Conservation (phyloP, 2,797 vertebrate species). For the Semaprochilodus insignis region DNA sequence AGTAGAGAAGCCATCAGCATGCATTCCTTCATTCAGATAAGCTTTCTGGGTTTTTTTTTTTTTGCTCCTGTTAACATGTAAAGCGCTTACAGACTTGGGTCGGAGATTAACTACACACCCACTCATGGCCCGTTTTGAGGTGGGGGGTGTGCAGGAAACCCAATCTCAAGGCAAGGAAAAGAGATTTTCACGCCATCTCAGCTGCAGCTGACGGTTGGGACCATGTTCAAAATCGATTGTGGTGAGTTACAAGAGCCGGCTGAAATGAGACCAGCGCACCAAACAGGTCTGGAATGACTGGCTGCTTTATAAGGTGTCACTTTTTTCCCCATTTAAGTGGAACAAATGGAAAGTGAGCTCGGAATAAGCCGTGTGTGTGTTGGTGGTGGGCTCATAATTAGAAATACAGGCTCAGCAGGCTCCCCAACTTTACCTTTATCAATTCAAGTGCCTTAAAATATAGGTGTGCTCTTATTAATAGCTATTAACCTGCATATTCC, state of each 20-base stretch:
- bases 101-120: constrained; percentile 50
- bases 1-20: constrained; percentile 12
- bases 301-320: constrained; percentile 64
- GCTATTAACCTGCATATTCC: no score
- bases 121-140: constrained; percentile 30
- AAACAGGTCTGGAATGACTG: constrained; percentile 69
- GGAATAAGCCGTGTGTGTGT: constrained; percentile 61
- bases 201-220: constrained; percentile 63
- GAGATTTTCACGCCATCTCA: constrained; percentile 65
- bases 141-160: constrained; percentile 57
- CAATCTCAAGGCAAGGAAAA: constrained; percentile 59
- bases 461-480: no score
- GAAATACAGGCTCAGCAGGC: constrained; percentile 60
- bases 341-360: constrained; percentile 43
- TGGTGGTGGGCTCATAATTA: constrained; percentile 63
- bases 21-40: constrained; percentile 2
- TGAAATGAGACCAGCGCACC: constrained; percentile 63
- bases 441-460: no score
- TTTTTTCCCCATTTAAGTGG: constrained; percentile 52
- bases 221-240: constrained; percentile 66
- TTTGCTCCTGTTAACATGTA: constrained; percentile 37
- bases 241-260: constrained; percentile 52
- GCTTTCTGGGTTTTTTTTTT: constrained; percentile 29
- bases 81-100: constrained; percentile 48
- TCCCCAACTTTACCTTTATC: not conserved